Evolutionary conservation across 2,888 invertebrate genomes (phyloP).

Genomic region (Coleophora flavipennella): DNA sequence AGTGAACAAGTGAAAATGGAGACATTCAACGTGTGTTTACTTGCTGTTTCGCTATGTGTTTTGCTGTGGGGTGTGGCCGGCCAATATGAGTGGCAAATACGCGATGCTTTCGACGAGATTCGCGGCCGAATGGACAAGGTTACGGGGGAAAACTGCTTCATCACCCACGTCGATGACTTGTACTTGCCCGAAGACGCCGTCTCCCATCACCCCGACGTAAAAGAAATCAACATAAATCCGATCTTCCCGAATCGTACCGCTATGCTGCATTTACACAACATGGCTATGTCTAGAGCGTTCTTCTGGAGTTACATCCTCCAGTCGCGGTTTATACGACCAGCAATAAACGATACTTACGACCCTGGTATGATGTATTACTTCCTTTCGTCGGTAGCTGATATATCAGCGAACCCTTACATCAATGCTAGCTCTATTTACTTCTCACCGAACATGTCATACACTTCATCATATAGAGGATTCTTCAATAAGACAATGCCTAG

Average conservation of each 20-base stretch:
- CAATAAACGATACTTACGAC: conserved; percentile 93
- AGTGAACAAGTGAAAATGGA: conserved; percentile 37
- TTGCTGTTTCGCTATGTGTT: conserved; percentile 49
- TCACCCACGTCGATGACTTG: conserved; percentile 87
- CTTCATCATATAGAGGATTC: conserved; percentile 94
- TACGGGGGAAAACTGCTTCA: conserved; percentile 89
- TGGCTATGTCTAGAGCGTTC: conserved; percentile 96
- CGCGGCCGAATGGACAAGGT: conserved; percentile 87
- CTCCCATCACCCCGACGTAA: conserved; percentile 93
- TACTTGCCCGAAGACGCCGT: conserved; percentile 88
- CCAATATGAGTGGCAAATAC: conserved; percentile 93
- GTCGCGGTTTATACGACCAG: conserved; percentile 90
- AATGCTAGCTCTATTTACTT: conserved; percentile 96
- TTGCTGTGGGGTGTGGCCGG: conserved; percentile 79
- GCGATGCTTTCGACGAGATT: conserved; percentile 92
- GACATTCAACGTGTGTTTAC: conserved; percentile 37
- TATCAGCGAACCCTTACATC: conserved; percentile 91
- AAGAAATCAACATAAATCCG: conserved; percentile 94
- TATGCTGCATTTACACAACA: conserved; percentile 93
- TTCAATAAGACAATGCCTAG: conserved; percentile 96
- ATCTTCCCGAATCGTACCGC: conserved; percentile 96
- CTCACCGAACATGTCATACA: conserved; percentile 93
- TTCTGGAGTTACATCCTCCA: conserved; percentile 96
- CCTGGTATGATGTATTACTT: conserved; percentile 99
- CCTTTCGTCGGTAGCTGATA: conserved; percentile 94